These are phyloP conservation scores for Cyprinella venusta DNA, from an alignment of 2,797 vertebrate species.

Conservation along the genomic window DNA sequence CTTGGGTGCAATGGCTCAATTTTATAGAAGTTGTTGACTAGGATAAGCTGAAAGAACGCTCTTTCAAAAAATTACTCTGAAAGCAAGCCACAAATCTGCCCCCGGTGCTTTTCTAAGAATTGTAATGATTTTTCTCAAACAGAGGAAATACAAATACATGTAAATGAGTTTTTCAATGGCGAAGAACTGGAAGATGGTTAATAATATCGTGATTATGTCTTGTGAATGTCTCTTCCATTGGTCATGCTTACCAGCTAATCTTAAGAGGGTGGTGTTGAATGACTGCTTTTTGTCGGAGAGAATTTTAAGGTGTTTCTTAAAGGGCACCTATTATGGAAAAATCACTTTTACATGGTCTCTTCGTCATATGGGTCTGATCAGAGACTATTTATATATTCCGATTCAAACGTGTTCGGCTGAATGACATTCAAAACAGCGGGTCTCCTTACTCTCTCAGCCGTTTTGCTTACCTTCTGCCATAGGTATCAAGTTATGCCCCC, in stretches of 20 bases:
- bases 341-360: too few species aligned
- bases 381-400: too few species aligned
- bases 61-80: slow-evolving; percentile 4
- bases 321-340: too few species aligned
- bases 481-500: too few species aligned
- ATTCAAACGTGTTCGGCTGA: too few species aligned
- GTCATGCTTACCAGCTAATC: neutral
- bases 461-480: too few species aligned
- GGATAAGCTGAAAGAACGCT: neutral
- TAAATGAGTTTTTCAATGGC: neutral
- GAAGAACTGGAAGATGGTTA: neutral
- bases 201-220: neutral
- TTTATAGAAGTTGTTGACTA: slow-evolving; percentile 14
- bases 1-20: neutral
- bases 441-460: too few species aligned
- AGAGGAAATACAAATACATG: neutral
- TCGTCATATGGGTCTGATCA: too few species aligned
- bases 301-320: slow-evolving; percentile 14
- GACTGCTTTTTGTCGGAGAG: neutral
- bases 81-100: neutral
- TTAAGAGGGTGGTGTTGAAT: slow-evolving; percentile 5
- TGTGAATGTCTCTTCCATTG: neutral
- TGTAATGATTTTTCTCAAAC: neutral
- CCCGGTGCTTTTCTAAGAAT: neutral
- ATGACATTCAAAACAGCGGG: too few species aligned